A percentile compares a stretch with the other conserved stretches of the same genome.
Evolutionary conservation across 2,888 invertebrate species (phyloP).

Genomic region (Drosophila yooni): DNA sequence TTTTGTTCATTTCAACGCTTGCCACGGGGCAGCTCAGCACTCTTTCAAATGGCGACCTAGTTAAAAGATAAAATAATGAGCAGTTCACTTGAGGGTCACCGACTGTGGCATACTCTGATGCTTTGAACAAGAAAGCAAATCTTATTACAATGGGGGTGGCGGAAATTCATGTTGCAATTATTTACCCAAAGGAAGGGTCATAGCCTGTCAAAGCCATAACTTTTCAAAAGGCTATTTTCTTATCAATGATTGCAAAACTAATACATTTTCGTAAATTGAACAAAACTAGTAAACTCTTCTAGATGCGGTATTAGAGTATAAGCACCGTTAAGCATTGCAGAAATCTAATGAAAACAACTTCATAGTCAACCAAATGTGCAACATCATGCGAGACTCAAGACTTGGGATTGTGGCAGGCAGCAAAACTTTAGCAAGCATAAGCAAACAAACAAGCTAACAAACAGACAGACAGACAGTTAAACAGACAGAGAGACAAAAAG

Average conservation of each 20-base stretch:
- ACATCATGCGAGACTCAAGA: constrained; percentile 40
- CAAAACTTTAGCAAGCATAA: constrained; percentile 58
- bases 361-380: constrained; percentile 66
- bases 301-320: not conserved
- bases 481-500: constrained; percentile 5
- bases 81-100: not conserved
- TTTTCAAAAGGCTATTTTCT: not conserved
- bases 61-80: constrained; percentile 10
- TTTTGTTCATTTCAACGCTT: constrained; percentile 59
- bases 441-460: constrained; percentile 52
- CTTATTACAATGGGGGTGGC: not conserved
- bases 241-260: not conserved
- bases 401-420: constrained; percentile 38
- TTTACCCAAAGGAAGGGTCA: too few relatives aligned
- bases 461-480: constrained; percentile 19
- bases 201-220: not conserved
- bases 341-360: constrained; percentile 67
- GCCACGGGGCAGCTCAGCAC: constrained; percentile 21
- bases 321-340: constrained; percentile 59
- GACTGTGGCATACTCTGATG: not conserved
- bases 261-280: not conserved
- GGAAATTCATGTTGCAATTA: not conserved
- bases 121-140: not conserved
- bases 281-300: not conserved
- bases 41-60: constrained; percentile 30